These are phyloP conservation scores for Paralichthys olivaceus DNA, from an alignment of 2,113 vertebrate species.

Conservation along the genomic window DNA sequence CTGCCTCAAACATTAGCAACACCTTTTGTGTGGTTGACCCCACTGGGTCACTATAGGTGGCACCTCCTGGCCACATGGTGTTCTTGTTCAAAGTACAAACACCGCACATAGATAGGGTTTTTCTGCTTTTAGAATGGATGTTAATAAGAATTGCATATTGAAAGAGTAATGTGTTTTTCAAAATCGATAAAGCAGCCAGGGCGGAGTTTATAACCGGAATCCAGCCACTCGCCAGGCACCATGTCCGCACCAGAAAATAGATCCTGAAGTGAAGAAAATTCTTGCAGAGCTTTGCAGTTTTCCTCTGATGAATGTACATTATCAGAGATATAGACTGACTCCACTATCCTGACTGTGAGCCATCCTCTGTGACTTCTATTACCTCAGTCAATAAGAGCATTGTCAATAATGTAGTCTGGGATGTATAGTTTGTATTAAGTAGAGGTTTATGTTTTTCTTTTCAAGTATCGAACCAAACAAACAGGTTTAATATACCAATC, in stretches of 20 bases:
- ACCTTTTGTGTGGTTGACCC: too few relatives aligned
- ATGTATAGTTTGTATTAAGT: conserved; percentile 51
- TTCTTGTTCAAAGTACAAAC: too few relatives aligned
- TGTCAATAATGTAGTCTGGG: conserved; percentile 64
- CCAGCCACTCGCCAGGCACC: conserved; percentile 29
- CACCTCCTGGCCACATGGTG: too few relatives aligned
- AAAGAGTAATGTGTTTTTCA: not conserved
- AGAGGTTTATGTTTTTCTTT: conserved; percentile 26
- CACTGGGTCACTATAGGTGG: too few relatives aligned
- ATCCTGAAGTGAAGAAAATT: conserved; percentile 54
- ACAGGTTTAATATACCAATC: conserved; percentile 4
- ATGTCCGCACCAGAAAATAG: conserved; percentile 35
- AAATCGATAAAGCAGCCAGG: conserved; percentile 39
- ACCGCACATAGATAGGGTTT: too few relatives aligned
- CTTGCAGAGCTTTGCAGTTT: conserved; percentile 69
- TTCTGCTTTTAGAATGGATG: not conserved
- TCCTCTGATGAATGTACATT: conserved; percentile 66
- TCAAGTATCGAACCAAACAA: conserved; percentile 31
- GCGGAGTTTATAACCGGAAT: not conserved
- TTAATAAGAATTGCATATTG: not conserved
- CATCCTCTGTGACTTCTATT: conserved; percentile 58
- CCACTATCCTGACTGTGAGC: conserved; percentile 53
- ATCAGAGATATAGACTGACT: conserved; percentile 63
- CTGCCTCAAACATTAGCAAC: too few relatives aligned
- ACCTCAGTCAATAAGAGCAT: conserved; percentile 66